phyloP scores from a whole-genome alignment of 2,888 invertebrate species.

The Limnephilus marmoratus region DNA sequence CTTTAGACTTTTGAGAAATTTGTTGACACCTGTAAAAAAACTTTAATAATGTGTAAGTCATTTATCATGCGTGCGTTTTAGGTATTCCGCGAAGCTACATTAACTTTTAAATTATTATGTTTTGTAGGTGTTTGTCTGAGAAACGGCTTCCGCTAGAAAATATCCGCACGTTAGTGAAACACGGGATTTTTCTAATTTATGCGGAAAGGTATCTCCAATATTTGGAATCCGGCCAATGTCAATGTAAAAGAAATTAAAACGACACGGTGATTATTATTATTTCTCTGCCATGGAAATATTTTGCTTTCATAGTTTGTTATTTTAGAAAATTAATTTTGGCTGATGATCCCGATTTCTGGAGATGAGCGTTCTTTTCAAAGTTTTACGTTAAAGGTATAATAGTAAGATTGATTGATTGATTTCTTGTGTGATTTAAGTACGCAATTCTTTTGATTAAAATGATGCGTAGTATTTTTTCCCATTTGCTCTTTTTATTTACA shows the following conservation, averaged over 20 bases:
- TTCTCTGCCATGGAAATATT: not conserved
- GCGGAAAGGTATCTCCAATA: conserved; percentile 36
- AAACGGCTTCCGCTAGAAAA: conserved; percentile 34
- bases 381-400: not conserved
- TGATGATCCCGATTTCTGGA: not conserved
- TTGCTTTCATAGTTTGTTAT: conserved; percentile 12
- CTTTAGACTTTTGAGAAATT: not conserved
- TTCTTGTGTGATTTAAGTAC: not conserved
- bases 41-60: not conserved
- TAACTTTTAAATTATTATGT: not conserved
- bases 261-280: conserved; percentile 17
- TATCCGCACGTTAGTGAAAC: conserved; percentile 37
- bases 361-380: not conserved
- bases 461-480: not conserved
- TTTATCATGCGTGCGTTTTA: not conserved
- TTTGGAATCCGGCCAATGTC: conserved; percentile 41
- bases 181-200: conserved; percentile 23
- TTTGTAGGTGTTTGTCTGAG: conserved; percentile 32
- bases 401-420: not conserved
- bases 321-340: conserved; percentile 23
- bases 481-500: not conserved
- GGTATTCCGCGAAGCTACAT: not conserved
- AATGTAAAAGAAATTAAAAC: conserved; percentile 49
- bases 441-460: not conserved
- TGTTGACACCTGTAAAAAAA: not conserved